Percentiles rank a stretch among this genome's conserved stretches.
Evolutionary conservation across 2,113 vertebrate species (phyloP).

Genomic region (Syngnathoides biaculeatus): DNA sequence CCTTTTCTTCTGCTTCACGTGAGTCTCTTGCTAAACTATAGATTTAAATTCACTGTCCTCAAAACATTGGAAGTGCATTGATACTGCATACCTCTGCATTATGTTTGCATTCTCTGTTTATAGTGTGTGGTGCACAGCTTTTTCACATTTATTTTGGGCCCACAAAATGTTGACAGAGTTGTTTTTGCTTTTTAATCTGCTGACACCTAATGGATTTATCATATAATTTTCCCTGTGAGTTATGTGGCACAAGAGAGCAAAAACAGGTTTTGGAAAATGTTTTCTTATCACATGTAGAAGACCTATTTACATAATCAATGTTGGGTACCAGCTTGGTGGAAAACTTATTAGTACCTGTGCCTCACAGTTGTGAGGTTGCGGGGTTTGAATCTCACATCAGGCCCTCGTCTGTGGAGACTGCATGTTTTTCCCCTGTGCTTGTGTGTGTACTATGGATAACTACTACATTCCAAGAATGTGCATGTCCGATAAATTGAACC

Average conservation of each 20-base stretch:
- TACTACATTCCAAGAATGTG: no score
- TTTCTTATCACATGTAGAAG: background rate
- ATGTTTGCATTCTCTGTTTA: background rate
- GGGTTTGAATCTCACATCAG: background rate
- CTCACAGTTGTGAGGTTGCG: no score
- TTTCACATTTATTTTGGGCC: background rate
- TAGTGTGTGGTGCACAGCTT: background rate
- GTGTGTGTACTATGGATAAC: background rate
- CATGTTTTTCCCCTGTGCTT: background rate
- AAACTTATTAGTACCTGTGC: no score
- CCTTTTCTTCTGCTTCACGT: slow-evolving; percentile 98
- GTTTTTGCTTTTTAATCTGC: background rate
- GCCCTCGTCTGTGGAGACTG: background rate
- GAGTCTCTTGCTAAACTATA: slow-evolving; percentile 64
- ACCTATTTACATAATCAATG: background rate
- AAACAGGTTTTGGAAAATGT: background rate
- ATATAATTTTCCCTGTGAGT: background rate
- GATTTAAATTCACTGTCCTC: background rate
- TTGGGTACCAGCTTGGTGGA: background rate
- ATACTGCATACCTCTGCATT: background rate
- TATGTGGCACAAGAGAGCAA: background rate
- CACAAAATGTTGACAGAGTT: background rate
- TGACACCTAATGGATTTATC: background rate
- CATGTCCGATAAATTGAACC: no score
- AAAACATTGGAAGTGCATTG: background rate